phyloP scores from a whole-genome alignment of 2,113 vertebrate species.

The Gymnobelideus leadbeateri region DNA sequence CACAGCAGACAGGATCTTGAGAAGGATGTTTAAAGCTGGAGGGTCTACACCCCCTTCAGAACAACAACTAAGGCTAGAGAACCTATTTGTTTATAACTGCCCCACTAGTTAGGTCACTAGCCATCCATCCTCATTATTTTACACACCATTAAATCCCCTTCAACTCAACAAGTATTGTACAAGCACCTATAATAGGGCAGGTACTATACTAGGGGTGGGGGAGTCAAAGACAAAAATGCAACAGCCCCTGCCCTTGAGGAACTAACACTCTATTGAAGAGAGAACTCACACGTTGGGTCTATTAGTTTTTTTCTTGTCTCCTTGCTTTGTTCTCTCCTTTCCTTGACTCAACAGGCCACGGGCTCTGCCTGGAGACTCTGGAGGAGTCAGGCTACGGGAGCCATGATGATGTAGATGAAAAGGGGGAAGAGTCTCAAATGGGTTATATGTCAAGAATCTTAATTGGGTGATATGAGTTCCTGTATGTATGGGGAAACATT shows the following conservation, averaged over 20 bases:
- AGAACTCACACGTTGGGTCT: not conserved
- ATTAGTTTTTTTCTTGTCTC: not conserved
- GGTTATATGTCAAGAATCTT: not conserved
- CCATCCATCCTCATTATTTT: not conserved
- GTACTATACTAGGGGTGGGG: not conserved
- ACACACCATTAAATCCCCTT: not conserved
- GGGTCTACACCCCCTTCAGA: not conserved
- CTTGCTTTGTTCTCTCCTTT: not conserved
- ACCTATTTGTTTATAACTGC: not conserved
- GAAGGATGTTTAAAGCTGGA: not conserved
- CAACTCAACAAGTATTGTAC: not conserved
- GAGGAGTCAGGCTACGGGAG: not conserved
- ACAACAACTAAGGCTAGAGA: not conserved
- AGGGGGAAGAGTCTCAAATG: not conserved
- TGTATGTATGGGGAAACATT: not conserved
- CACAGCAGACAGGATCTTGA: not conserved
- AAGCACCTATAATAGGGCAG: not conserved
- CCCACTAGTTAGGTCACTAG: not conserved
- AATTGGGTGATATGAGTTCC: not conserved
- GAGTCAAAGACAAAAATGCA: not conserved
- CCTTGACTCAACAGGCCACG: not conserved
- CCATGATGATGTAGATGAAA: not conserved
- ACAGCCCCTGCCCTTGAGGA: not conserved
- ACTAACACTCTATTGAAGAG: not conserved
- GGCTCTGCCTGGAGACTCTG: not conserved